Evolutionary conservation across 2,888 invertebrate species (phyloP).

Genomic region (Arge pagana): DNA sequence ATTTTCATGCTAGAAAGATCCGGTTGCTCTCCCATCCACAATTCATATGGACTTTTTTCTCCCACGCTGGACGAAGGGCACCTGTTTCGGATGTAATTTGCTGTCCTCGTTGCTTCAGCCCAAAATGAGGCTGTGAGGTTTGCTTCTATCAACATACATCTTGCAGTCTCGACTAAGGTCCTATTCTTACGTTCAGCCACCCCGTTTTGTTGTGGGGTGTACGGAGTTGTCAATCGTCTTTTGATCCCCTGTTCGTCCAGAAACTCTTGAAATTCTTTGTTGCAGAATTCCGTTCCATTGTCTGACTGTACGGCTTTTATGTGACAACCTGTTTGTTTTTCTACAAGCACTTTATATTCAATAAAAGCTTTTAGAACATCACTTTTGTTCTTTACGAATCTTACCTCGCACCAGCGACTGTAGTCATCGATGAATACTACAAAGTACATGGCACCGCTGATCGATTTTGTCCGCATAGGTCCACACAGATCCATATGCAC

Average conservation of each 20-base stretch:
- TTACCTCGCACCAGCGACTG: constrained; percentile 26
- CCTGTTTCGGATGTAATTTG: constrained; percentile 31
- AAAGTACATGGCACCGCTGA: constrained; percentile 24
- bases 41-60: constrained; percentile 24
- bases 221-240: constrained; percentile 17
- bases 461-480: constrained; percentile 23
- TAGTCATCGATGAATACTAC: constrained; percentile 37
- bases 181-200: constrained; percentile 33
- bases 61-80: constrained; percentile 26
- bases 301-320: constrained; percentile 32
- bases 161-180: constrained; percentile 35
- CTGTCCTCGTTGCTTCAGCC: constrained; percentile 37
- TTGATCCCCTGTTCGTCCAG: constrained; percentile 37
- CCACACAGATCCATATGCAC: constrained; percentile 32
- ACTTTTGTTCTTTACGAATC: constrained; percentile 23
- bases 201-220: constrained; percentile 34
- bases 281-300: constrained; percentile 35
- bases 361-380: constrained; percentile 19
- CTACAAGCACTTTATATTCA: constrained; percentile 23
- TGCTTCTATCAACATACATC: constrained; percentile 34
- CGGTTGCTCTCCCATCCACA: constrained; percentile 15
- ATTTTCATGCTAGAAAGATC: constrained; percentile 22
- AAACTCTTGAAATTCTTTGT: constrained; percentile 32
- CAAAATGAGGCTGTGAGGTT: constrained; percentile 33
- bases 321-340: constrained; percentile 22